phyloP scores from a whole-genome alignment of 1,140 invertebrate genomes.

The Rhagoletis pomonella region DNA sequence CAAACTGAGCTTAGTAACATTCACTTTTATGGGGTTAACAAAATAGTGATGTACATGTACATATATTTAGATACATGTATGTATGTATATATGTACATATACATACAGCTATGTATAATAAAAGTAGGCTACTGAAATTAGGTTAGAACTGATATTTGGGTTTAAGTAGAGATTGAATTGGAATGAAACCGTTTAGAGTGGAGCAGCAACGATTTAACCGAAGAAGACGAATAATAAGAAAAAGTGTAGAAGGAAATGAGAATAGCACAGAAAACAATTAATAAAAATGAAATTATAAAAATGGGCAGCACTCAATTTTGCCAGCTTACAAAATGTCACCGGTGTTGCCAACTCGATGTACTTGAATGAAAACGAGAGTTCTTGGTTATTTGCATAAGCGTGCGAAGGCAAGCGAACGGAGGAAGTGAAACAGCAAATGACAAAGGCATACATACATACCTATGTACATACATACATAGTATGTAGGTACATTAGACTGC shows the following conservation, averaged over 20 bases:
- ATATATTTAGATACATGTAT: background rate
- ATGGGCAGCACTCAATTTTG: background rate
- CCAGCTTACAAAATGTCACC: background rate
- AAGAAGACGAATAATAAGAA: too few relatives aligned
- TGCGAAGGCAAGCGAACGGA: background rate
- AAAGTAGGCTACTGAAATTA: background rate
- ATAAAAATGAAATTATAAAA: background rate
- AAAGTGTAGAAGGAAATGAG: too few relatives aligned
- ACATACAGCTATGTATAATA: background rate
- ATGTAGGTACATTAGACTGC: too few relatives aligned
- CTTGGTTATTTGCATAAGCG: constrained; percentile 22
- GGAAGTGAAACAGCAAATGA: background rate
- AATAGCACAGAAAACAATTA: too few relatives aligned
- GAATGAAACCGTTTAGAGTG: too few relatives aligned
- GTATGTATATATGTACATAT: background rate
- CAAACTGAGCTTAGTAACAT: background rate
- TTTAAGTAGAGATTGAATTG: background rate
- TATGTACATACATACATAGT: too few relatives aligned
- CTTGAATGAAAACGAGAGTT: constrained; percentile 22
- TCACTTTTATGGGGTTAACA: constrained; percentile 5
- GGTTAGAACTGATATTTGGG: background rate
- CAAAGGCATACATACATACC: background rate
- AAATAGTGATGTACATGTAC: background rate
- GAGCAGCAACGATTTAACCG: too few relatives aligned
- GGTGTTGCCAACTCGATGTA: background rate